Evolutionary conservation across 64 coral and sea anemone species (phyloP).

Genomic region (Porites lutea): DNA sequence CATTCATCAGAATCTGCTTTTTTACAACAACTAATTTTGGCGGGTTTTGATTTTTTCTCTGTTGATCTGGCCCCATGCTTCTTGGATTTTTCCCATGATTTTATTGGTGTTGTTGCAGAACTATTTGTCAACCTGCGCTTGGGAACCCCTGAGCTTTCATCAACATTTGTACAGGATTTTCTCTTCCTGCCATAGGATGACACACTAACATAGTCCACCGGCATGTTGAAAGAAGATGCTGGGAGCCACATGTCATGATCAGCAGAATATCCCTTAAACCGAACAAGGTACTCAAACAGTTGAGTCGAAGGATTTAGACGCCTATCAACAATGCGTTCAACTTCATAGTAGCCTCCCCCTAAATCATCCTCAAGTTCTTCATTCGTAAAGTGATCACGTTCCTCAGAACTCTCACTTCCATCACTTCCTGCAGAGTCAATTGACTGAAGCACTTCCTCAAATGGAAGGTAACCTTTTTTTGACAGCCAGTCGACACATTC

Average conservation of each 20-base stretch:
- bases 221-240: slow-evolving; percentile 17
- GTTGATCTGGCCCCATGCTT: background rate
- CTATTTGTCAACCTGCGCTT: background rate
- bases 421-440: background rate
- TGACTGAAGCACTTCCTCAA: background rate
- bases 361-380: background rate
- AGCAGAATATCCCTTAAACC: slow-evolving; percentile 35
- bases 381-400: slow-evolving; percentile 30
- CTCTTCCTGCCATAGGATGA: slow-evolving; percentile 21
- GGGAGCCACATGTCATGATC: slow-evolving; percentile 49
- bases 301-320: slow-evolving; percentile 23
- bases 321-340: slow-evolving; percentile 35
- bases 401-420: background rate
- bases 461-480: background rate
- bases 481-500: no score
- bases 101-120: background rate
- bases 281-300: slow-evolving; percentile 41
- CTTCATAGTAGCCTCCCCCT: slow-evolving; percentile 25
- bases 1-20: no score
- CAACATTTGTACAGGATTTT: slow-evolving; percentile 14
- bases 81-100: background rate
- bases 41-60: no score
- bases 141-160: background rate
- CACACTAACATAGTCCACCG: slow-evolving; percentile 5
- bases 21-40: no score